These are phyloP conservation scores for Elanus axillaris DNA, from an alignment of 2,113 vertebrate genomes.

Conservation along the genomic window DNA sequence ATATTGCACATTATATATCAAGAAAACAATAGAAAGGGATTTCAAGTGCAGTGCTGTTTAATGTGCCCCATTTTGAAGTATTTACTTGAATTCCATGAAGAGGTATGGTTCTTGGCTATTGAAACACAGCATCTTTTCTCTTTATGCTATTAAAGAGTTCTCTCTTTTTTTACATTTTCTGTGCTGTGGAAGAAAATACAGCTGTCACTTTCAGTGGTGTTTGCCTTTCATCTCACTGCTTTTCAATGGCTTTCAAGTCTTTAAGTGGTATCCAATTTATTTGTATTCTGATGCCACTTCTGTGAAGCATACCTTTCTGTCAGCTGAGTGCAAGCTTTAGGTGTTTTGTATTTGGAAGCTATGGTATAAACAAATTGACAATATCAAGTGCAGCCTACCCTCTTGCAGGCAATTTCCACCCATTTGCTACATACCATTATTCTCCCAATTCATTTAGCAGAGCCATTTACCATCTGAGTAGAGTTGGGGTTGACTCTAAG, in stretches of 20 bases:
- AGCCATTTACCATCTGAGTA: not conserved
- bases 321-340: slow-evolving; percentile 28
- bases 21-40: not conserved
- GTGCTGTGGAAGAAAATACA: slow-evolving; percentile 52
- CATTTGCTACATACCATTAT: not conserved
- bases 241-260: slow-evolving; percentile 46
- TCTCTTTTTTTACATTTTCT: slow-evolving; percentile 48
- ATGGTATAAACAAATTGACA: slow-evolving; percentile 51
- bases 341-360: slow-evolving; percentile 23
- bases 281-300: slow-evolving; percentile 59
- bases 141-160: slow-evolving; percentile 30
- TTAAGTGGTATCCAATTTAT: slow-evolving; percentile 67
- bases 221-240: slow-evolving; percentile 65
- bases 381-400: slow-evolving; percentile 31
- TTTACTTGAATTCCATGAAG: slow-evolving; percentile 43
- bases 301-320: slow-evolving; percentile 42
- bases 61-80: slow-evolving; percentile 20
- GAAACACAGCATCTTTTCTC: slow-evolving; percentile 30
- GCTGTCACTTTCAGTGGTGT: slow-evolving; percentile 52
- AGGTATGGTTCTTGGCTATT: not conserved
- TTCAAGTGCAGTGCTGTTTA: not conserved
- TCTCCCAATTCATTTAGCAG: slow-evolving; percentile 23
- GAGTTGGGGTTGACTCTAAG: not conserved
- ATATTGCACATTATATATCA: not conserved
- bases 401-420: slow-evolving; percentile 43